phyloP scores from a whole-genome alignment of 2,113 vertebrate species.

The Carettochelys insculpta region DNA sequence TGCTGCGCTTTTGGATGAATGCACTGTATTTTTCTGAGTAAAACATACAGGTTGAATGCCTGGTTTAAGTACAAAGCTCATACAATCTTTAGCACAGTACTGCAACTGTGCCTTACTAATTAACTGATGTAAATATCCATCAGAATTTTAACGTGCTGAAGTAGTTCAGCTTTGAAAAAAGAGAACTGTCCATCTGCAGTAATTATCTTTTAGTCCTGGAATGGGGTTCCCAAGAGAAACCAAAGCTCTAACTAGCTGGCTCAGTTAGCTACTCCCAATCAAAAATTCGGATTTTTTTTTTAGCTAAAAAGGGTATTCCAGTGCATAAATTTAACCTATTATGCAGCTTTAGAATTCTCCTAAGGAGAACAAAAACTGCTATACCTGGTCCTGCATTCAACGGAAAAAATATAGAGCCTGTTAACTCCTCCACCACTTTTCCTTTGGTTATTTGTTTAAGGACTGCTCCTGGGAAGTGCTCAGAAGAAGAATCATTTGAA shows the following conservation, averaged over 20 bases:
- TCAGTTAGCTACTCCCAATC: conserved; percentile 56
- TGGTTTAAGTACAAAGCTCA: not conserved
- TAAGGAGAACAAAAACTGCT: conserved; percentile 14
- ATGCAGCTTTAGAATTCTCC: conserved; percentile 13
- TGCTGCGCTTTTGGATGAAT: not conserved
- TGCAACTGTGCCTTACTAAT: not conserved
- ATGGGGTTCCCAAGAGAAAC: conserved; percentile 17
- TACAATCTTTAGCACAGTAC: not conserved
- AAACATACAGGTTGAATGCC: not conserved
- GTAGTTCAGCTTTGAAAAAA: not conserved
- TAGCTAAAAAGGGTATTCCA: conserved; percentile 43
- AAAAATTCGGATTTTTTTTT: conserved; percentile 47
- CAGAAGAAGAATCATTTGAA: conserved; percentile 19
- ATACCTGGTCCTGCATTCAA: not conserved
- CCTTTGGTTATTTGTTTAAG: not conserved
- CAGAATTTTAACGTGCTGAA: not conserved
- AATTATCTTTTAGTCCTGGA: conserved; percentile 27
- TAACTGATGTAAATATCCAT: not conserved
- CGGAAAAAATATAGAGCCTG: rapidly evolving
- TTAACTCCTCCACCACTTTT: not conserved
- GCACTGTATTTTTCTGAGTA: not conserved
- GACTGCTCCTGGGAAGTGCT: too few species aligned
- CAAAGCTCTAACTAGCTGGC: conserved; percentile 4
- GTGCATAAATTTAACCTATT: conserved; percentile 40
- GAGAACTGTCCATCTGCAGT: conserved; percentile 22